phyloP scores from a whole-genome alignment of 2,888 invertebrate species.

The Heliconius cydno region DNA sequence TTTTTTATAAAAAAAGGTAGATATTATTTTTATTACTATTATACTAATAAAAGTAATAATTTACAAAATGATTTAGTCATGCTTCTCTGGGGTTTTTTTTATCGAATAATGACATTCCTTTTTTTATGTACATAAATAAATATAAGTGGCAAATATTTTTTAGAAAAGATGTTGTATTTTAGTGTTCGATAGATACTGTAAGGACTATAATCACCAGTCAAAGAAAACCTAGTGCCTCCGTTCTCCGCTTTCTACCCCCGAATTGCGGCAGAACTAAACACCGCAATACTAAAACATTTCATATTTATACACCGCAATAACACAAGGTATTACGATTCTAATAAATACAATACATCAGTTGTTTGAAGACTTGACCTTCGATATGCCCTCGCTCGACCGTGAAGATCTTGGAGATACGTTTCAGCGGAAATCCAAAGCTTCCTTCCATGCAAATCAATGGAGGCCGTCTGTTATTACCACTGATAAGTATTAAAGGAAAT shows the following conservation, averaged over 20 bases:
- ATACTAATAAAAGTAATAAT: not conserved
- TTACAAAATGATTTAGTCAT: not conserved
- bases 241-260: no score
- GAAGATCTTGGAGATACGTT: slow-evolving; percentile 37
- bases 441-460: slow-evolving; percentile 44
- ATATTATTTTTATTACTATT: not conserved
- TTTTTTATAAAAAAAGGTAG: no score
- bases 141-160: no score
- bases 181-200: not conserved
- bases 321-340: slow-evolving; percentile 8
- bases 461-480: slow-evolving; percentile 28
- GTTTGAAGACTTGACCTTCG: slow-evolving; percentile 55
- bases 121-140: not conserved
- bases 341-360: slow-evolving; percentile 66
- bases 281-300: not conserved
- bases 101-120: not conserved
- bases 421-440: slow-evolving; percentile 43
- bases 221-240: not conserved
- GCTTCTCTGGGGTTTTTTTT: not conserved
- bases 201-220: not conserved
- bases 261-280: not conserved
- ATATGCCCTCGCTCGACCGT: slow-evolving; percentile 38
- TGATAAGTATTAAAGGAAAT: slow-evolving; percentile 23
- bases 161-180: not conserved
- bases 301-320: not conserved